Conservation (phyloP, 2,113 vertebrate genomes). For the Carlito syrichta region DNA sequence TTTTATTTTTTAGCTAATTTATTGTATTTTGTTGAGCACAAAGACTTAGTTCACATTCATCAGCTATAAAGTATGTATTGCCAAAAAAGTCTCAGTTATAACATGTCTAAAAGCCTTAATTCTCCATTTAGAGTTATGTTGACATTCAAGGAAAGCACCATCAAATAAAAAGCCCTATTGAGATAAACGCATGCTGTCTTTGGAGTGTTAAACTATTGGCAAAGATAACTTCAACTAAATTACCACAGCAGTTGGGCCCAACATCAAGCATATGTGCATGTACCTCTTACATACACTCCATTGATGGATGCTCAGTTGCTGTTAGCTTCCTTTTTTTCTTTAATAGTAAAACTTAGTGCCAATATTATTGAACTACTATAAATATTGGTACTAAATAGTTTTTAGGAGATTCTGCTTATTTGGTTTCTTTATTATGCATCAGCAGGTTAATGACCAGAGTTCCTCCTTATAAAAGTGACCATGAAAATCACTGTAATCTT, state of each 20-base stretch:
- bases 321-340: background rate
- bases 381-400: background rate
- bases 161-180: slow-evolving; percentile 31
- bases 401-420: background rate
- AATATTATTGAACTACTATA: background rate
- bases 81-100: slow-evolving; percentile 34
- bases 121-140: slow-evolving; percentile 46
- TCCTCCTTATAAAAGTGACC: background rate
- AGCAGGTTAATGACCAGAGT: background rate
- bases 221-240: slow-evolving; percentile 52
- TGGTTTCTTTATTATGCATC: background rate
- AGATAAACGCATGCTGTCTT: slow-evolving; percentile 27
- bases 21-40: slow-evolving; percentile 37
- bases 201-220: background rate
- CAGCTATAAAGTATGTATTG: background rate
- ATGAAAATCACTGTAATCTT: background rate
- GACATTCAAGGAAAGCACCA: background rate
- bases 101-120: slow-evolving; percentile 47
- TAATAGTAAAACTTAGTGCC: background rate
- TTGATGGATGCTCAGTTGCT: background rate
- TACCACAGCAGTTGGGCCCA: slow-evolving; percentile 28
- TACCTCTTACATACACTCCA: background rate
- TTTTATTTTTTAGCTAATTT: slow-evolving; percentile 19
- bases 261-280: slow-evolving; percentile 34
- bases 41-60: background rate